A percentile compares a stretch with the other conserved stretches of the same genome.
Evolutionary conservation across 2,888 invertebrate species (phyloP).

Genomic region (Pyrrhosoma nymphula): DNA sequence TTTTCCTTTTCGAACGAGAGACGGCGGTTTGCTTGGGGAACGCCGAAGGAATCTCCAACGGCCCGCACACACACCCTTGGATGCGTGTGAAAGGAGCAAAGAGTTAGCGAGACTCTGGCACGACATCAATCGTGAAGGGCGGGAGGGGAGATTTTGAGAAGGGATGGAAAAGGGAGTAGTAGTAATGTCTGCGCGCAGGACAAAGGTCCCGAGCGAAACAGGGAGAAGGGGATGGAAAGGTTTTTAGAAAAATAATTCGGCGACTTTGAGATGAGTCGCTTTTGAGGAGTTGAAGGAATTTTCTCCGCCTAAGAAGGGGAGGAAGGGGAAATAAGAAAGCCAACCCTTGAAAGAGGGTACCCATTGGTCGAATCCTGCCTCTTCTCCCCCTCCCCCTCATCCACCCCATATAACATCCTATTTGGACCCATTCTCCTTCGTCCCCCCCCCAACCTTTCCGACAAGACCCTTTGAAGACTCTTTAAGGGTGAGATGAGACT

Average conservation of each 20-base stretch:
- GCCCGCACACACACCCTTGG: conserved; percentile 15
- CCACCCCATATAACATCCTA: not conserved
- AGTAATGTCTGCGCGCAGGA: not conserved
- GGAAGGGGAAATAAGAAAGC: not conserved
- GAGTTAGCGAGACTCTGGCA: no score
- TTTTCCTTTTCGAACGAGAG: not conserved
- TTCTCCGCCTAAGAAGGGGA: not conserved
- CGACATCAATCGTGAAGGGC: not conserved
- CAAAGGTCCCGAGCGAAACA: not conserved
- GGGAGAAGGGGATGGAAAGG: not conserved
- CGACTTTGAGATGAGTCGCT: conserved; percentile 5
- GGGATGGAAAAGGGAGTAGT: not conserved
- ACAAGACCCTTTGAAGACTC: not conserved
- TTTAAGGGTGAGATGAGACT: not conserved
- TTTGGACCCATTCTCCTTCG: not conserved
- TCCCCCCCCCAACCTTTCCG: not conserved
- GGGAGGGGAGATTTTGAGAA: not conserved
- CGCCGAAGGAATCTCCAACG: not conserved
- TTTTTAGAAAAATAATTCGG: conserved; percentile 10
- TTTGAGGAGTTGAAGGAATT: conserved; percentile 23
- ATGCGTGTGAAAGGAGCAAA: not conserved
- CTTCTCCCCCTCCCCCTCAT: no score
- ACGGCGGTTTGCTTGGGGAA: not conserved
- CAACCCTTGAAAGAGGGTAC: conserved; percentile 7
- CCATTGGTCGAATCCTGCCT: not conserved